Conservation (phyloP, 1,140 invertebrate genomes). For the Littorina saxatilis region DNA sequence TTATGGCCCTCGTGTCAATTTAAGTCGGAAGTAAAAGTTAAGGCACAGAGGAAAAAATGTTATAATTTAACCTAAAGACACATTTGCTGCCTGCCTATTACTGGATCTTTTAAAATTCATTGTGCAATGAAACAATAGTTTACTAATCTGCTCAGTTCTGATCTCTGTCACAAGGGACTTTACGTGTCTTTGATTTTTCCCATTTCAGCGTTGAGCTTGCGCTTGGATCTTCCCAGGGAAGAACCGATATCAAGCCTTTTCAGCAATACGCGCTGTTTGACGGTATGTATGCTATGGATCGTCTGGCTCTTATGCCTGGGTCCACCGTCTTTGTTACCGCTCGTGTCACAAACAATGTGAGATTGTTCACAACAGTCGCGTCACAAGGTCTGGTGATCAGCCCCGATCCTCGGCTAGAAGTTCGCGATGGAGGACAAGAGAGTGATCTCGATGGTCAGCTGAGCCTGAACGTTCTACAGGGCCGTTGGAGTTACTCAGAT, state of each 20-base stretch:
- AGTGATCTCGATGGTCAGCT: slow-evolving; percentile 41
- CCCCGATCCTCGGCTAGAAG: slow-evolving; percentile 39
- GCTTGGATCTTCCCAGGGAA: slow-evolving; percentile 23
- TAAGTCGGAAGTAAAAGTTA: too few relatives aligned
- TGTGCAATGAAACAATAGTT: too few relatives aligned
- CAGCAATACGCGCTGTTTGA: background rate
- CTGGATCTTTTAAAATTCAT: too few relatives aligned
- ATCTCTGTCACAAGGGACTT: too few relatives aligned
- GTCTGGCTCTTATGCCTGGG: slow-evolving; percentile 35
- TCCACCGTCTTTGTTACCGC: slow-evolving; percentile 40
- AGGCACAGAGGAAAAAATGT: too few relatives aligned
- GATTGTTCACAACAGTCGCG: slow-evolving; percentile 34
- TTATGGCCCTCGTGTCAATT: too few relatives aligned
- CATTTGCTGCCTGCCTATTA: too few relatives aligned
- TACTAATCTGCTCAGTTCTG: too few relatives aligned
- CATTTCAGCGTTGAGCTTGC: slow-evolving; percentile 42
- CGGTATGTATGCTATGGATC: slow-evolving; percentile 25
- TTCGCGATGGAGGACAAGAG: slow-evolving; percentile 43
- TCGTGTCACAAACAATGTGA: slow-evolving; percentile 47
- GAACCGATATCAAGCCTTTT: slow-evolving; percentile 32
- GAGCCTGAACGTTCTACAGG: slow-evolving; percentile 41
- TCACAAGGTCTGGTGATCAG: slow-evolving; percentile 47
- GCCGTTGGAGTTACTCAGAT: slow-evolving; percentile 47
- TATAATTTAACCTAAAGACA: too few relatives aligned
- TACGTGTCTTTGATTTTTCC: background rate